These are phyloP conservation scores for Drosophila ambigua DNA, from an alignment of 1,140 invertebrate species.

Conservation along the genomic window DNA sequence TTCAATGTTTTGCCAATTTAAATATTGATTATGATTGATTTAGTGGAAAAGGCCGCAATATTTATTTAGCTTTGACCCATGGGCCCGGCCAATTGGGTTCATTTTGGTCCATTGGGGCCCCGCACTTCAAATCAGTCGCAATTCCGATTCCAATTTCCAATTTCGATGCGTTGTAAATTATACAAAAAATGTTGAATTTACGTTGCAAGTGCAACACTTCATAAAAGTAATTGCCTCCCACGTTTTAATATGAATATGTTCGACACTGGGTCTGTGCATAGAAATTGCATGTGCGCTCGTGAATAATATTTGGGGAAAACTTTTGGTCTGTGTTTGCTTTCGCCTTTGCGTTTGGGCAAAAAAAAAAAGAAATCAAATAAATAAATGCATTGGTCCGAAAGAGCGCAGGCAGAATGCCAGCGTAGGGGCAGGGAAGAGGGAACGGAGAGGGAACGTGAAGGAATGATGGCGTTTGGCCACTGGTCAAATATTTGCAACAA, in stretches of 20 bases:
- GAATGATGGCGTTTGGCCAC: conserved; percentile 36
- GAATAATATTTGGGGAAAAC: conserved; percentile 29
- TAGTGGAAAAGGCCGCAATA: conserved; percentile 44
- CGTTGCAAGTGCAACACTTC: conserved; percentile 47
- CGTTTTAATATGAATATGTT: conserved; percentile 75
- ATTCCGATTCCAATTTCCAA: conserved; percentile 28
- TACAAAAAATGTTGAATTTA: conserved; percentile 73
- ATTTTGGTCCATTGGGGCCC: conserved; percentile 9
- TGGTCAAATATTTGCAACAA: conserved; percentile 81
- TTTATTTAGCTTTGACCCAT: conserved; percentile 44
- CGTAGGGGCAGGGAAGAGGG: not conserved
- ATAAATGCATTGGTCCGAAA: conserved; percentile 70
- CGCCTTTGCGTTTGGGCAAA: not conserved
- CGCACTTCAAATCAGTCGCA: conserved; percentile 24
- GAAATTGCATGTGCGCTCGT: conserved; percentile 46
- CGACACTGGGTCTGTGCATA: conserved; percentile 33
- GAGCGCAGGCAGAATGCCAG: conserved; percentile 26
- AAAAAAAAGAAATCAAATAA: conserved; percentile 72
- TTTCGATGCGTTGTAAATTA: conserved; percentile 49
- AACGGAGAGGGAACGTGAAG: not conserved
- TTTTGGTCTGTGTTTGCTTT: conserved; percentile 39
- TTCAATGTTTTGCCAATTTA: conserved; percentile 47
- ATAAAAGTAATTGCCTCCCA: conserved; percentile 36
- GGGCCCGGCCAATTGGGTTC: conserved; percentile 3
- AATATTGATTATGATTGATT: conserved; percentile 78